These are phyloP conservation scores for Phylloscopus trochilus DNA, from an alignment of 2,113 vertebrate genomes.

Conservation along the genomic window DNA sequence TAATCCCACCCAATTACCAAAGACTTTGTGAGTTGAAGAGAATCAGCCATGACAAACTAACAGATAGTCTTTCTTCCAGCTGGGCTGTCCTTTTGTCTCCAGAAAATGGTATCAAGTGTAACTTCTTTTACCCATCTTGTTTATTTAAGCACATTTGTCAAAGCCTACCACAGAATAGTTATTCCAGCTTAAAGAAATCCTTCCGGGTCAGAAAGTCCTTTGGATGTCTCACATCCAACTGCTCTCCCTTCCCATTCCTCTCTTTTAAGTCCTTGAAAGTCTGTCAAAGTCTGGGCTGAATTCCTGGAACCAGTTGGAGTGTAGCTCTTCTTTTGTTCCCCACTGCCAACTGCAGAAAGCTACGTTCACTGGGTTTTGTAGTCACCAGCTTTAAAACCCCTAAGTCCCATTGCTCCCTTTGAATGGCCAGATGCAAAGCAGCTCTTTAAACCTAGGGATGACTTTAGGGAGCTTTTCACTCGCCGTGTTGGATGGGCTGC, in stretches of 20 bases:
- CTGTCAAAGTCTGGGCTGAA: constrained; percentile 53
- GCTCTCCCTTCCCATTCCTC: constrained; percentile 31
- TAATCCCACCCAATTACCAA: constrained; percentile 14
- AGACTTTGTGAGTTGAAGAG: background rate
- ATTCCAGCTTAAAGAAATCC: constrained; percentile 48
- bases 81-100: constrained; percentile 23
- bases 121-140: background rate
- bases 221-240: constrained; percentile 23
- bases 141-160: constrained; percentile 40
- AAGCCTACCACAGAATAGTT: background rate
- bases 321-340: constrained; percentile 63
- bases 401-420: constrained; percentile 45
- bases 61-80: constrained; percentile 43
- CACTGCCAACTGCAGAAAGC: constrained; percentile 42
- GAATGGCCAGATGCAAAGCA: constrained; percentile 47
- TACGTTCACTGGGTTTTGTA: constrained; percentile 10
- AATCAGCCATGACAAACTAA: constrained; percentile 20
- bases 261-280: constrained; percentile 41
- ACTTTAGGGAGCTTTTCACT: constrained; percentile 47
- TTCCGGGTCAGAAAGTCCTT: constrained; percentile 57
- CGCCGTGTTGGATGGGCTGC: background rate
- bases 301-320: constrained; percentile 66
- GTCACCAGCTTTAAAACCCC: constrained; percentile 41
- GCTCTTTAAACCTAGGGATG: constrained; percentile 39
- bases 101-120: constrained; percentile 33